Evolutionary conservation across 2,113 vertebrate species (phyloP), one percentile per base, ranked within the genome.

Genomic region (Sceloporus tristichus): DNA sequence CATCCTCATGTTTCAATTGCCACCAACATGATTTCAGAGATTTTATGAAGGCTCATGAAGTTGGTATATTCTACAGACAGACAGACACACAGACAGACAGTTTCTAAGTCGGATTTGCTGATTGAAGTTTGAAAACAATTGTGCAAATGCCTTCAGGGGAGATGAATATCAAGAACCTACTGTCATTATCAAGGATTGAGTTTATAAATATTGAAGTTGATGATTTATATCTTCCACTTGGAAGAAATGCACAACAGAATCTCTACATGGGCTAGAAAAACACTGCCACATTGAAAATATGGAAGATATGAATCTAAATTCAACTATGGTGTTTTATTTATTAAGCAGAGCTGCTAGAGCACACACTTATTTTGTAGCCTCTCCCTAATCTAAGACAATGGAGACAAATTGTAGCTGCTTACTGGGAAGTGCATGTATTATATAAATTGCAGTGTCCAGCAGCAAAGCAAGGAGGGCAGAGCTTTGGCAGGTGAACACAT

Each of bases 21-120:
- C n/a, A 70, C 62, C 34, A 53, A 9, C 59, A 54, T 79, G 76
- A 86, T 86, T 70, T 53, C 62, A 71, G n/a, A 29, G 9, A 68
- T 54, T 86, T 86, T 23, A 79, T 78, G 27, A 85, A 79, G 48
- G 53, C 14, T 87, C 23, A 73, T 59, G 65, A 79, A 71, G 68
- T 56, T 71, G 14, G 56, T 71, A 80, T 29, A 54, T 87, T 66
- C 74, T 66, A 75, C 38, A 10, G 29, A 70, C 56, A 56, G 34
- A 71, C 75, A n/a, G 34, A 70, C 56, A 56, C 21, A 71, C 75
- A n/a, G 34, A 34, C 42, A 53, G 59, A n/a, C 56, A 87, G 48
- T 11, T 71, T 56, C 23, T 79, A 14, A 56, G 19, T 79, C 73
- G 8, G 7, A 71, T 34, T 56, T 74, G 38, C 4, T 56, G 68